Percentiles rank a stretch among this genome's conserved stretches.
Evolutionary conservation across 2,888 invertebrate species (phyloP).

Genomic region (Leptinotarsa peninsularis): DNA sequence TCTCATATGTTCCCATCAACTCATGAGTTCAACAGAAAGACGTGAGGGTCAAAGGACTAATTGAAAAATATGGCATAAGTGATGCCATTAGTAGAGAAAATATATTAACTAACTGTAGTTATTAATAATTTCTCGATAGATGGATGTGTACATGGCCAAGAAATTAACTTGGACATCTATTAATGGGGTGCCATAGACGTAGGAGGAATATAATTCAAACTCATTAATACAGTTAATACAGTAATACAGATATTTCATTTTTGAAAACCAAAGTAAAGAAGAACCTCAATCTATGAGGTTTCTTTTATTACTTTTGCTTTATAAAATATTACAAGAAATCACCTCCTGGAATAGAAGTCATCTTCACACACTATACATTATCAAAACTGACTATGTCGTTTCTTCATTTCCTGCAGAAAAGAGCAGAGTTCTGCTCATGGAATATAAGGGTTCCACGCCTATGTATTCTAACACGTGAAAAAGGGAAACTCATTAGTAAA

Average conservation of each 20-base stretch:
- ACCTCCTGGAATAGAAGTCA: too few relatives aligned
- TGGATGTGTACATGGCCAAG: slow-evolving; percentile 45
- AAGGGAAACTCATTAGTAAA: background rate
- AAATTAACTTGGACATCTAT: slow-evolving; percentile 47
- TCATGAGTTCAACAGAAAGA: slow-evolving; percentile 47
- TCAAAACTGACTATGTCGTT: too few relatives aligned
- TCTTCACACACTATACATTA: too few relatives aligned
- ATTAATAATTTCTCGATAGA: slow-evolving; percentile 47
- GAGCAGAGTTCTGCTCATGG: too few relatives aligned
- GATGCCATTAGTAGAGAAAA: slow-evolving; percentile 56
- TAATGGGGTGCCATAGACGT: slow-evolving; percentile 19
- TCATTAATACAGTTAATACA: too few relatives aligned
- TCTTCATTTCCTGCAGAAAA: too few relatives aligned
- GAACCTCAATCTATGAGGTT: too few relatives aligned
- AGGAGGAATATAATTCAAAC: background rate
- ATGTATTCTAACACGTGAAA: background rate
- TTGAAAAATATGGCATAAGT: slow-evolving; percentile 55
- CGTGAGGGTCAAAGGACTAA: slow-evolving; percentile 53
- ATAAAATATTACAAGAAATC: too few relatives aligned
- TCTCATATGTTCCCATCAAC: slow-evolving; percentile 29
- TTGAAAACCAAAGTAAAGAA: too few relatives aligned
- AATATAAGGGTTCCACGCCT: background rate
- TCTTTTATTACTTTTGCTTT: too few relatives aligned
- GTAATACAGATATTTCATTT: too few relatives aligned
- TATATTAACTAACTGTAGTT: slow-evolving; percentile 53